Conservation (phyloP, 2,888 invertebrate genomes). For the Drosophila kambysellisi region DNA sequence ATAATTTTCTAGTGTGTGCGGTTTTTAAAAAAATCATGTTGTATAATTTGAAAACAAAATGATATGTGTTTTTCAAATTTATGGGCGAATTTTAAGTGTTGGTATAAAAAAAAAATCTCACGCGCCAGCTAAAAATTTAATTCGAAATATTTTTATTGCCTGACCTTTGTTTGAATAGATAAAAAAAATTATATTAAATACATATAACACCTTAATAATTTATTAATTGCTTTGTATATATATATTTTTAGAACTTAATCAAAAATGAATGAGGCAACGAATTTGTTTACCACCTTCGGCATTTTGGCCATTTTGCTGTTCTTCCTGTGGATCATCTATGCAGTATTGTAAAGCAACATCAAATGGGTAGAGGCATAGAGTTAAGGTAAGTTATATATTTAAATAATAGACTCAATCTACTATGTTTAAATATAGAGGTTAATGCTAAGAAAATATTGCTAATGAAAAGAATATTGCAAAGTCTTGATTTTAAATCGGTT, state of each 20-base stretch:
- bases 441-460: neutral
- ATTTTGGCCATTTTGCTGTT: constrained; percentile 89
- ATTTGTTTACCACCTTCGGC: constrained; percentile 89
- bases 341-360: constrained; percentile 81
- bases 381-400: constrained; percentile 7
- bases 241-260: constrained; percentile 44
- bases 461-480: neutral
- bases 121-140: constrained; percentile 54
- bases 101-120: constrained; percentile 50
- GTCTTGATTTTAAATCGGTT: neutral
- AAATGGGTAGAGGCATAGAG: constrained; percentile 42
- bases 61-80: constrained; percentile 68
- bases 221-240: constrained; percentile 13
- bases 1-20: constrained; percentile 21
- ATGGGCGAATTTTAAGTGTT: constrained; percentile 59
- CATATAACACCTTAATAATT: constrained; percentile 5
- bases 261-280: constrained; percentile 87
- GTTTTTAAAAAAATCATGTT: constrained; percentile 38
- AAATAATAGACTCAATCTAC: neutral
- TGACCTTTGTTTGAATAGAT: constrained; percentile 37
- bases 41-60: constrained; percentile 72
- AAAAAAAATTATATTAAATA: constrained; percentile 23
- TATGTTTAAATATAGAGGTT: neutral
- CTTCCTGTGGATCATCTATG: constrained; percentile 89
- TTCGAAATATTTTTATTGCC: constrained; percentile 32